These are phyloP conservation scores for Andrena fulva DNA, from an alignment of 2,888 invertebrate species.

Conservation along the genomic window DNA sequence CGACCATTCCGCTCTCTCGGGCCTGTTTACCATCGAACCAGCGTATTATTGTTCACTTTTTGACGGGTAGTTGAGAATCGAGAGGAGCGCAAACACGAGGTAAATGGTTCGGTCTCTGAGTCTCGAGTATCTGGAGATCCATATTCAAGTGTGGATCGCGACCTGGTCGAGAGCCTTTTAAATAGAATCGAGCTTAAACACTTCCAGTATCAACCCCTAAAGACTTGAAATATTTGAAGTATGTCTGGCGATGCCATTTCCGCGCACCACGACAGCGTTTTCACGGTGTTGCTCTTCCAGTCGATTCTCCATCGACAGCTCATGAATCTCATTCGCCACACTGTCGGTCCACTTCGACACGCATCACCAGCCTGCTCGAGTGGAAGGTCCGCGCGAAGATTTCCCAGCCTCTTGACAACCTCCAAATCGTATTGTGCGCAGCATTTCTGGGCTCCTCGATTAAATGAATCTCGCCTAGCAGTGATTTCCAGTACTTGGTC, in stretches of 20 bases:
- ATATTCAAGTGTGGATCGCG: neutral
- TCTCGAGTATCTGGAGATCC: neutral
- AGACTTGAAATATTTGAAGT: neutral
- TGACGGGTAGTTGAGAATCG: neutral
- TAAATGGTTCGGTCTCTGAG: neutral
- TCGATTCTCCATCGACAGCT: conserved; percentile 40
- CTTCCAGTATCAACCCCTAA: neutral
- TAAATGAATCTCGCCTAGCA: neutral
- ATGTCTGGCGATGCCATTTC: neutral
- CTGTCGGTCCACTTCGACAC: conserved; percentile 54
- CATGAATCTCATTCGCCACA: conserved; percentile 62
- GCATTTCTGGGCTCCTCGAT: neutral
- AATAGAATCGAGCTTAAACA: no score
- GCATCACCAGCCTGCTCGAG: conserved; percentile 33
- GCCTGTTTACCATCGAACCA: conserved; percentile 18
- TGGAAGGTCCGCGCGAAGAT: conserved; percentile 27
- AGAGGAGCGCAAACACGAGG: neutral
- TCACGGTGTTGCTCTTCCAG: neutral
- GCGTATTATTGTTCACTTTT: neutral
- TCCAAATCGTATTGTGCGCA: conserved; percentile 12
- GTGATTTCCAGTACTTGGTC: neutral
- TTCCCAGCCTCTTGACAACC: neutral
- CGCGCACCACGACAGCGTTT: neutral
- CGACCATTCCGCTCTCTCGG: conserved; percentile 39
- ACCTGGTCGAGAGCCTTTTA: no score